Evolutionary conservation across 2,888 invertebrate species (phyloP).

Genomic region (Scelioninae gen. 1): DNA sequence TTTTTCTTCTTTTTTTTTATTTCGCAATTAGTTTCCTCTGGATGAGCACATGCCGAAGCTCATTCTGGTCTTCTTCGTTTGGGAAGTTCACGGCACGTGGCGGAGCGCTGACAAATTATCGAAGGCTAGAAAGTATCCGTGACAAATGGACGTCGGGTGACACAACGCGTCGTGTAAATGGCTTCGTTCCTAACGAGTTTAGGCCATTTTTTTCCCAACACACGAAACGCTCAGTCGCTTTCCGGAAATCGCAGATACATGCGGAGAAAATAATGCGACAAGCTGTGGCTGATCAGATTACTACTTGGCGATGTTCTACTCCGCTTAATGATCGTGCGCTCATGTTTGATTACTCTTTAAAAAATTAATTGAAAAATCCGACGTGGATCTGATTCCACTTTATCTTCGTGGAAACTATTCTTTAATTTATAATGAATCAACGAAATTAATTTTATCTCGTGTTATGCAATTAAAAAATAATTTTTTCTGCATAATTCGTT

Average conservation of each 20-base stretch:
- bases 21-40: conserved; percentile 53
- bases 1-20: conserved; percentile 49
- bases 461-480: too few species aligned
- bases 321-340: conserved; percentile 24
- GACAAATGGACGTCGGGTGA: conserved; percentile 70
- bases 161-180: conserved; percentile 57
- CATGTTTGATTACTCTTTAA: conserved; percentile 23
- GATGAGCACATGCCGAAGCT: conserved; percentile 53
- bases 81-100: conserved; percentile 65
- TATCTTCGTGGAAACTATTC: background rate
- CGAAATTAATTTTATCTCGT: too few species aligned
- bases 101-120: conserved; percentile 69
- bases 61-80: conserved; percentile 46
- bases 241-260: conserved; percentile 42
- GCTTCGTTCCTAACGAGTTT: conserved; percentile 63
- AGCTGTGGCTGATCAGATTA: conserved; percentile 31
- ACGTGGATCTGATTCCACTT: conserved; percentile 7
- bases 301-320: conserved; percentile 5
- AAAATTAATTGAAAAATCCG: background rate
- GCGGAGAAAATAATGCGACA: conserved; percentile 14
- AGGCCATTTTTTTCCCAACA: conserved; percentile 52
- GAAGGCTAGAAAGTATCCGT: conserved; percentile 64
- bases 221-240: conserved; percentile 26
- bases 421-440: too few species aligned
- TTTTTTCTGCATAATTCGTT: too few species aligned